Evolutionary conservation across 2,797 vertebrate species (phyloP), one percentile per base, ranked within the genome.

Genomic region (Cottoperca gobio): DNA sequence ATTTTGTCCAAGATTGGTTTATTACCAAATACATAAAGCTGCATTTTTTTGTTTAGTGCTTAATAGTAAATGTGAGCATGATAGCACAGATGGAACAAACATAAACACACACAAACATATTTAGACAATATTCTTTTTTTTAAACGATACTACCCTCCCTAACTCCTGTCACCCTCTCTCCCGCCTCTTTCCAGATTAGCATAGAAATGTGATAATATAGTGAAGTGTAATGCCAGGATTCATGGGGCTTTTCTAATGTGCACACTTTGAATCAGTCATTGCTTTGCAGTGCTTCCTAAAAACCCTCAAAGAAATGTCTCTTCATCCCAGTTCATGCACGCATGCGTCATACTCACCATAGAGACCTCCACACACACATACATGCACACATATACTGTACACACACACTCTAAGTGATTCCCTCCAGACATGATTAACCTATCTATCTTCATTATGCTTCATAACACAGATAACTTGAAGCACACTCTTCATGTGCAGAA

Each of bases 391-490:
- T 43, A 43, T 17, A 42, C 21, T 35, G 48, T 50, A 63, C 70
- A 67, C 61, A 67, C 50, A 46, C 54, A 55, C 43, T 69, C 53
- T 50, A 73, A 70, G 74, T 63, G 77, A 48, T 67, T 78, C 75
- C 73, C 80, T 26, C 24, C 1, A 50, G 71, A 84, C 31, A 24
- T 78, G 64, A 88, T 86, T 78, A 81, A 78, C 69, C 63, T 75
- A 78, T 89, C 74, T 69, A 12, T 85, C 78, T 83, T 83, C 63
- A 89, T 86, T 87, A 82, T 1, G 24, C 84, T 76, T 85, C 73
- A 86, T 89, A 86, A 86, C 76, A 78, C 57, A 78, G 86, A 88
- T 88, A 86, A 81, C 66, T 72, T 59, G 45, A 84, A 37, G 49
- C 48, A 19, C 49, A 28, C 83, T 45, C 37, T 74, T 68, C 16